Percentiles rank a stretch among this genome's conserved stretches.
These are phyloP conservation scores for Poeciliopsis gracilis DNA, from an alignment of 2,797 vertebrate genomes.

Conservation along the genomic window DNA sequence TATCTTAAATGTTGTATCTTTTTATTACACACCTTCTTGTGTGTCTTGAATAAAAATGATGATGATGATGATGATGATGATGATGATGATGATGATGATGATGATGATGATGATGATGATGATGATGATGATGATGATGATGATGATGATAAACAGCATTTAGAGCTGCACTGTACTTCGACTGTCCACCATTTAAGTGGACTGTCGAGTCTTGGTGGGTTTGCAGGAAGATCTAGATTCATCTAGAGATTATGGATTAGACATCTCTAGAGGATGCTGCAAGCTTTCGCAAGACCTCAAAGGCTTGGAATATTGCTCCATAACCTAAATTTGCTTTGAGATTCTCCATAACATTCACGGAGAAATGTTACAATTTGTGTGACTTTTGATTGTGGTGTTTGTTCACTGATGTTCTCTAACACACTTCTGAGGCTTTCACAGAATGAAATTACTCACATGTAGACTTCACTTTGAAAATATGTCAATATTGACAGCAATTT, in stretches of 20 bases:
- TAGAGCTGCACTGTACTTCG: too few relatives aligned
- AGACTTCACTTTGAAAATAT: neutral
- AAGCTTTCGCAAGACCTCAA: neutral
- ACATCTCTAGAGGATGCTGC: too few relatives aligned
- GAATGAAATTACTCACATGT: neutral
- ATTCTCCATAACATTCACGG: neutral
- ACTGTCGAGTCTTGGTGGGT: neutral
- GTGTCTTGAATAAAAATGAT: neutral
- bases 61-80: neutral
- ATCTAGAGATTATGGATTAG: neutral
- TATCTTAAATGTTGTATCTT: too few relatives aligned
- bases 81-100: neutral
- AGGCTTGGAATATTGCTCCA: neutral
- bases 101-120: neutral
- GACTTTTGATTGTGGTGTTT: neutral
- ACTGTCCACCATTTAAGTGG: neutral
- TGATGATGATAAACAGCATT: neutral
- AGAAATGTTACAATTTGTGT: neutral
- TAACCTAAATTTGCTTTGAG: neutral
- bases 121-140: neutral
- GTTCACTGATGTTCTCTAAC: neutral
- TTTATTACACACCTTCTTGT: too few relatives aligned
- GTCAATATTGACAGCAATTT: neutral
- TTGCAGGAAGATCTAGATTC: neutral
- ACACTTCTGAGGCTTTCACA: neutral